Base-by-base conservation (phyloP, 2,797 vertebrate genomes). In the Protonibea diacanthus region DNA sequence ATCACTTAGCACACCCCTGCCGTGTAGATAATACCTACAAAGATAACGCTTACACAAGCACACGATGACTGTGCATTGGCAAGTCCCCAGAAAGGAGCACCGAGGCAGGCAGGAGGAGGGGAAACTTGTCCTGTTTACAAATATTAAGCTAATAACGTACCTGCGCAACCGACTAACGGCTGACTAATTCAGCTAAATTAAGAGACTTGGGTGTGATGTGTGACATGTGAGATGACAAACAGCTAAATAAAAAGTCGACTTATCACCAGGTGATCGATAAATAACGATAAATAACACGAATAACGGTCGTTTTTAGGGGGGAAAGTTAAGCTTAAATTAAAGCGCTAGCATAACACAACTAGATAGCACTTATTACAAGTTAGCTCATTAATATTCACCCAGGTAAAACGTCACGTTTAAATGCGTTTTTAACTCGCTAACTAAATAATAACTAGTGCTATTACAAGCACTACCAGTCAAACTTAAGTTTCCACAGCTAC, bases 401-500 rank as follows among this genome's bases (percentile, higher is more conserved):
- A 2, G 33, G 27, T 38, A 2, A 1, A 6, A 38, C 2, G 13
- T 27, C 21, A 48, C 17, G 7, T 55, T 18, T 18, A 56, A 38
- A n/a, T 6, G 13, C 11, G 9, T 12, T 40, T 15, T 42, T 14
- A 53, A 61, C 56, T 68, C 45, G 21, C 49, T 3, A 11, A 29
- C n/a, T 11, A 56, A 45, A 71, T 21, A 40, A 20, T 9, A 20
- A 61, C 23, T 1, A 52, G 29, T 29, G 1, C 29, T 6, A 29
- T 29, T 6, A 29, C n/a, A n/a, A n/a, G n/a, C n/a, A 29, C 29
- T 0, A 12, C 9, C 7, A 33, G 60, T 17, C 27, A 3, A 67
- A 48, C 48, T 60, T 44, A 78, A 81, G 76, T 89, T 89, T 81
- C 70, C 71, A 57, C 21, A 65, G 53, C 61, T 18, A 78, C 61